Base-by-base conservation (phyloP, 2,113 vertebrate genomes). In the Eudorcas thomsonii region DNA sequence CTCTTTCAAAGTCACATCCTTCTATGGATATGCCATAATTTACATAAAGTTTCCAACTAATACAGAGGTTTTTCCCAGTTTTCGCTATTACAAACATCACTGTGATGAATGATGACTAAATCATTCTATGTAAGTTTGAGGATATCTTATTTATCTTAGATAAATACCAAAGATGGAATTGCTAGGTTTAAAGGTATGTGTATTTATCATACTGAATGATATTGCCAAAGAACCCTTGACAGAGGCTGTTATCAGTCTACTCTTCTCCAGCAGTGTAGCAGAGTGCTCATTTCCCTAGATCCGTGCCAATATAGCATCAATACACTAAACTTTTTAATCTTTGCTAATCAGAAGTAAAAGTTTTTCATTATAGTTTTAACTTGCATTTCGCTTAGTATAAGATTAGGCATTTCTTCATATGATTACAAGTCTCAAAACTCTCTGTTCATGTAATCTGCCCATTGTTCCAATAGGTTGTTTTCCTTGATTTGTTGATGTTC, bases 401-500 rank as follows among this genome's bases (percentile, higher is more conserved):
- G 3, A 39, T 1, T 15, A 12, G 89, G 16, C 7, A 33, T 62
- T 33, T 94, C 92, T 90, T 59, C 21, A 39, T 7, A 28, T 2
- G n/a, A 83, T 33, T n/a, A 45, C 17, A 33, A 59, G 0, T 33
- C 81, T 33, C 88, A 48, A 77, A 64, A 54, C 30, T 28, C 30
- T 33, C 54, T 81, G 16, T 48, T 82, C 36, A 23, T 14, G 39
- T 26, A 16, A 7, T 90, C 48, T 82, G 36, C 1, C 55, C 19
- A 33, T 30, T 30, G n/a, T 39, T 80, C 7, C 25, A 78, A 48
- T 3, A 52, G 21, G 30, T 36, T 39, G 26, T 6, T 54, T 48
- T 78, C 54, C 48, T 55, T 54, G 45, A 80, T 82, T 81, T 82
- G 43, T 50, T 82, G 25, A 94, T 25, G 25, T n/a, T 96, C 57